Conservation (phyloP, 1,140 invertebrate genomes). For the Apolygus lucorum region DNA sequence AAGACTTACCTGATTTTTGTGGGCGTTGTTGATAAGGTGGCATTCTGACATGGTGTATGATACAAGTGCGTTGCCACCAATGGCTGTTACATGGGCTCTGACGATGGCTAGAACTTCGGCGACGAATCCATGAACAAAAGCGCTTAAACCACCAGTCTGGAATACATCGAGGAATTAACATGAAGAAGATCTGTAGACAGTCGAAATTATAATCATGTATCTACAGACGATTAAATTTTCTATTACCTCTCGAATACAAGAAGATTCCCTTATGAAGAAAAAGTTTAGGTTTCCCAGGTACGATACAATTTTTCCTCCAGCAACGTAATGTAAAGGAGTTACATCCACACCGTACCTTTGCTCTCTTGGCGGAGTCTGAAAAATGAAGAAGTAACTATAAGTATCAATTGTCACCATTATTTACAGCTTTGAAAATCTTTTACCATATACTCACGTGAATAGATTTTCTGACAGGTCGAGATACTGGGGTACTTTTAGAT, state of each 20-base stretch:
- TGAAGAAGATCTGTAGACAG: conserved; percentile 3
- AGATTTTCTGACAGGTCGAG: conserved; percentile 25
- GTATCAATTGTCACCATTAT: too few relatives aligned
- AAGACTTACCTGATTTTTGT: conserved; percentile 85
- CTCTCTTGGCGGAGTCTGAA: conserved; percentile 52
- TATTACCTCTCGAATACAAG: conserved; percentile 78
- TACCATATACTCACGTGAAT: conserved; percentile 32
- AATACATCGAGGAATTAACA: too few relatives aligned
- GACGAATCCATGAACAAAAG: conserved; percentile 87
- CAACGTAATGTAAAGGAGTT: conserved; percentile 71
- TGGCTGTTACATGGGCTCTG: conserved; percentile 79
- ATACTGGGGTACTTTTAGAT: conserved; percentile 25
- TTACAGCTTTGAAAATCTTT: too few relatives aligned
- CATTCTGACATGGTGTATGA: conserved; percentile 89
- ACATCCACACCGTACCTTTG: conserved; percentile 67
- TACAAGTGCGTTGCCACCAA: conserved; percentile 93
- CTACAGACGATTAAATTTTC: too few relatives aligned
- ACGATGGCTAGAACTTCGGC: conserved; percentile 86
- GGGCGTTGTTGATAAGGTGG: conserved; percentile 79
- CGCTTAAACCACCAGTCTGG: conserved; percentile 76
- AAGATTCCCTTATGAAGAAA: conserved; percentile 91
- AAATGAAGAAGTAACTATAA: too few relatives aligned
- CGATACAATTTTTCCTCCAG: conserved; percentile 67
- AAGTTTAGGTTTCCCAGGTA: conserved; percentile 91
- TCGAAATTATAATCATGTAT: neutral